Percentiles rank a stretch among this genome's conserved stretches.
phyloP scores from a whole-genome alignment of 2,797 vertebrate species.

The Falco berigora region DNA sequence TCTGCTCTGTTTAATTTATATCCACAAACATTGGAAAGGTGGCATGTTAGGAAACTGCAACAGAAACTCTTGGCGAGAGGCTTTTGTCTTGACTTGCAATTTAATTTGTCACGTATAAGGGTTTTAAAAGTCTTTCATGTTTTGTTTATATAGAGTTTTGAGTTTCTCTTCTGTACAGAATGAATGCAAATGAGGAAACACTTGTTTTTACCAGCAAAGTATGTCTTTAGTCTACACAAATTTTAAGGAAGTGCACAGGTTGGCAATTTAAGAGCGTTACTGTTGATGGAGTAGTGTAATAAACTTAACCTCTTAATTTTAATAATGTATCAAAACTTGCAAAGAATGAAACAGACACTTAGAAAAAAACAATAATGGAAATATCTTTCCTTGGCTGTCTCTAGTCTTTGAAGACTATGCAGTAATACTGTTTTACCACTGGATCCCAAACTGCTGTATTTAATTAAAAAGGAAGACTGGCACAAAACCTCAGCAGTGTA shows the following conservation, averaged over 20 bases:
- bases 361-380: not conserved
- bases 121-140: not conserved
- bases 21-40: not conserved
- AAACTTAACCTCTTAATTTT: not conserved
- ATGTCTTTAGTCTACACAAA: not conserved
- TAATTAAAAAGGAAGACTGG: not conserved
- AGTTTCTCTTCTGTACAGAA: not conserved
- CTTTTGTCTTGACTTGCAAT: not conserved
- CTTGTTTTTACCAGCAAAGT: not conserved
- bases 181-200: constrained; percentile 12
- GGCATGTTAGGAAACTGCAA: not conserved
- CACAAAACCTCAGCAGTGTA: not conserved
- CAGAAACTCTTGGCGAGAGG: not conserved
- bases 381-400: not conserved
- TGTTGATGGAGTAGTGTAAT: not conserved
- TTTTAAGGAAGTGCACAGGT: not conserved
- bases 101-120: not conserved
- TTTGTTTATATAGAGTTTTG: not conserved
- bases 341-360: not conserved
- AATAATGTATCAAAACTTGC: not conserved
- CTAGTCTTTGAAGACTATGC: not conserved
- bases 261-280: not conserved
- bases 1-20: not conserved
- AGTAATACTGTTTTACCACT: not conserved
- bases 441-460: not conserved